These are phyloP conservation scores for Patiria miniata DNA, from an alignment of 35 echinoderm and acorn worm species.

Conservation along the genomic window DNA sequence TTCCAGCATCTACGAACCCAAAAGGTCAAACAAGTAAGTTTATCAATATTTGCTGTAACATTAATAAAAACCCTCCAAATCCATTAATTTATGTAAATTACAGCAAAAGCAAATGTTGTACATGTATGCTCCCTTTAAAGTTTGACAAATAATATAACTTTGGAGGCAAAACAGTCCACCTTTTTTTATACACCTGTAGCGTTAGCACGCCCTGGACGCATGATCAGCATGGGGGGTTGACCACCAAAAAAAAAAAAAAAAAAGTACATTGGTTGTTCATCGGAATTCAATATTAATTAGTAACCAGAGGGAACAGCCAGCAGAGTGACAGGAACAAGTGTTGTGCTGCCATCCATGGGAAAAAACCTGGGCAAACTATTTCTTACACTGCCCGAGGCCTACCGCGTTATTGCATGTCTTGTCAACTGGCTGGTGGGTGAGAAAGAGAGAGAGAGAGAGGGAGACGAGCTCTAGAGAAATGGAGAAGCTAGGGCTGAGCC, in stretches of 20 bases:
- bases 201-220: constrained; percentile 10
- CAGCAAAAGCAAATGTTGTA: too few relatives aligned
- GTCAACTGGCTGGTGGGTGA: not conserved
- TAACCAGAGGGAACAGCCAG: constrained; percentile 50
- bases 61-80: too few relatives aligned
- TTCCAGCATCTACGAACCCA: too few relatives aligned
- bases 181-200: not conserved
- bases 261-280: constrained; percentile 58
- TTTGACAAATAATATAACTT: too few relatives aligned
- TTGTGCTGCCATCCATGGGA: constrained; percentile 49
- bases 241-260: not conserved
- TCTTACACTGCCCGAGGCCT: constrained; percentile 45
- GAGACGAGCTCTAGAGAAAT: too few relatives aligned
- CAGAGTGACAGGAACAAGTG: constrained; percentile 65
- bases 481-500: too few relatives aligned
- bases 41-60: too few relatives aligned
- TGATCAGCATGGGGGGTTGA: constrained; percentile 16
- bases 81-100: too few relatives aligned
- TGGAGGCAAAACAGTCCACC: too few relatives aligned
- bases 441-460: not conserved
- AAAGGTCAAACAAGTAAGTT: too few relatives aligned
- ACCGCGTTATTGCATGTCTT: constrained; percentile 41
- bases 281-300: constrained; percentile 73
- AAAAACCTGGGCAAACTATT: constrained; percentile 59
- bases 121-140: too few relatives aligned